Evolutionary conservation across 2,113 vertebrate genomes (phyloP).

Genomic region (Pogona vitticeps): DNA sequence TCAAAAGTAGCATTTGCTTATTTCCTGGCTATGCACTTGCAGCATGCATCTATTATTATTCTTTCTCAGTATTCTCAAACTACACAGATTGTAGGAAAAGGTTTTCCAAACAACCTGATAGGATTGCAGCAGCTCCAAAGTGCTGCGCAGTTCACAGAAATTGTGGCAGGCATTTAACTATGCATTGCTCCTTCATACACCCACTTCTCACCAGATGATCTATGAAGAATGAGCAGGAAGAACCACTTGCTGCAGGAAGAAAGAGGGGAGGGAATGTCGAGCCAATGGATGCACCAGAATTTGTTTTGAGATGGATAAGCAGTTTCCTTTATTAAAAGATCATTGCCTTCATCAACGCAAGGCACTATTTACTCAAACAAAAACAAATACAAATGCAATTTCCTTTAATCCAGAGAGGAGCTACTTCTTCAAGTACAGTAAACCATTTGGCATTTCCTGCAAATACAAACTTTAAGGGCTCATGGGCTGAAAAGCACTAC

Average conservation of each 20-base stretch:
- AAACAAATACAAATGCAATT: background rate
- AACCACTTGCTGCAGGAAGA: background rate
- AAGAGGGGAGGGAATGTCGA: background rate
- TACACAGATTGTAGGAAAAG: background rate
- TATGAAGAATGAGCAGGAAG: background rate
- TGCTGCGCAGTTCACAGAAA: background rate
- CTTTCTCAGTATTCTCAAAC: background rate
- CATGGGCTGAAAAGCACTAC: too few species aligned
- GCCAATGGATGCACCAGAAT: background rate
- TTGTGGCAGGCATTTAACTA: background rate
- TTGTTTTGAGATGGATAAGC: background rate
- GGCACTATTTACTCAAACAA: background rate
- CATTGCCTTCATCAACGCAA: background rate
- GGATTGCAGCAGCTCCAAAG: background rate
- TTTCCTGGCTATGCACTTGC: background rate
- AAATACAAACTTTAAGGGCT: too few species aligned
- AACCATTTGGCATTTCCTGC: background rate
- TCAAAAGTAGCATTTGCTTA: background rate
- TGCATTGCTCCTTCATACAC: background rate
- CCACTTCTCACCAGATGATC: background rate
- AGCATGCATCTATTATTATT: background rate
- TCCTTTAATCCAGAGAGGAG: background rate
- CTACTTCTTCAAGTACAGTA: background rate
- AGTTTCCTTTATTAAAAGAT: background rate
- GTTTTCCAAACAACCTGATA: too few species aligned